Evolutionary conservation across 2,797 vertebrate genomes (phyloP), one percentile per base, ranked within the genome.

Genomic region (Coregonus suidteri): DNA sequence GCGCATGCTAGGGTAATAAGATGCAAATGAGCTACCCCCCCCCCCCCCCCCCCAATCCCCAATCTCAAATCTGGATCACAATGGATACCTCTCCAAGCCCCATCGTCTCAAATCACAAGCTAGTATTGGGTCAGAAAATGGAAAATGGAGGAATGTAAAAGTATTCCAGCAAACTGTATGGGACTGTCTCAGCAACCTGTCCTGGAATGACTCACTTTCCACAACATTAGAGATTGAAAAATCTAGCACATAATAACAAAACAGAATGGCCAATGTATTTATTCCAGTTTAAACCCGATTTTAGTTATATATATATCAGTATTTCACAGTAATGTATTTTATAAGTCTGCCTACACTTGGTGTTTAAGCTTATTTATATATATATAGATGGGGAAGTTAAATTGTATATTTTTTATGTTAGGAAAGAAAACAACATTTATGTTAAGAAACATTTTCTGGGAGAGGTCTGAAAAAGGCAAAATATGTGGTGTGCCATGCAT

Each of bases 1-100:
- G 93, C 93, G 94, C 94, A 95, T 94, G 96, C 96, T 96, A 96
- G 95, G 94, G 92, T 98, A 98, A 98, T 97, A 96, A 97, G 94
- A 98, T 98, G 97, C 96, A 97, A 97, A 98, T 97, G 86, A 93
- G 83, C 93, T 93, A 93, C 94, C 95, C 91, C 41, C 25, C 25
- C 25, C 25, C 0, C 25, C 25, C 25, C 25, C 25, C 25, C 25
- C 25, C n/a, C n/a, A n/a, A n/a, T n/a, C n/a, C n/a, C n/a, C n/a
- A n/a, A n/a, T n/a, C n/a, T 93, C 87, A 92, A 96, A 95, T 96
- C 96, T 96, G 96, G 95, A 93, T 93, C 95, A 97, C 96, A 97
- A 97, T 97, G 95, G 94, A 91, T 92, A 93, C 92, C 93, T 91
- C 77, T 65, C 53, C 79, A 71, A 86, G 91, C 89, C 91, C 94